A percentile compares a stretch with the other conserved stretches of the same genome.
phyloP scores from a whole-genome alignment of 1,140 invertebrate genomes.

The Meteorus sp. region DNA sequence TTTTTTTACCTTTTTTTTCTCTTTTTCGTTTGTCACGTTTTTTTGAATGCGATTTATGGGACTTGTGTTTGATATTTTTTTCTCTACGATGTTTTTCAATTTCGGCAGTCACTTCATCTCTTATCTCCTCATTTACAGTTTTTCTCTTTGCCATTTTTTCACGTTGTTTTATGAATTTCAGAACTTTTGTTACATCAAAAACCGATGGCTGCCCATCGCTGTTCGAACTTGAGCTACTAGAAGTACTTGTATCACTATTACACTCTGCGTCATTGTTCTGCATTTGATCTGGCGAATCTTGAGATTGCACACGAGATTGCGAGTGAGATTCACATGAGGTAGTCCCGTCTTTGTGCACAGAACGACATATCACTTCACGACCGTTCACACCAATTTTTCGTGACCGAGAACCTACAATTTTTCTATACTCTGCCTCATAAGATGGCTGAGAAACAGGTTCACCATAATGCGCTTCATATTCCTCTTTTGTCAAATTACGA shows the following conservation, averaged over 20 bases:
- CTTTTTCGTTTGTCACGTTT: slow-evolving; percentile 30
- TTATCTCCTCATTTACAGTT: slow-evolving; percentile 51
- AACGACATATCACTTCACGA: neutral
- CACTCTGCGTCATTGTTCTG: no score
- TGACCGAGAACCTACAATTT: neutral
- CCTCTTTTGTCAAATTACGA: slow-evolving; percentile 54
- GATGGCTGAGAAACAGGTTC: slow-evolving; percentile 5
- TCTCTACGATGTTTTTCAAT: slow-evolving; percentile 50
- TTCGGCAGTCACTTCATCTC: slow-evolving; percentile 53
- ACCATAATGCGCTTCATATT: slow-evolving; percentile 52
- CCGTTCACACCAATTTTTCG: slow-evolving; percentile 1
- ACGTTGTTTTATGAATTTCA: slow-evolving; percentile 52
- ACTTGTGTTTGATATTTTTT: slow-evolving; percentile 39
- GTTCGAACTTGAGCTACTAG: slow-evolving; percentile 19
- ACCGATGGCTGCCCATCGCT: slow-evolving; percentile 33
- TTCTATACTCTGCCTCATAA: slow-evolving; percentile 19
- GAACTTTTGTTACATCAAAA: slow-evolving; percentile 42
- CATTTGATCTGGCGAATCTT: slow-evolving; percentile 14
- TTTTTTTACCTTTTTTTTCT: slow-evolving; percentile 36
- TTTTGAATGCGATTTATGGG: slow-evolving; percentile 35
- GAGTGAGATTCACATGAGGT: neutral
- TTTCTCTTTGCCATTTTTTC: slow-evolving; percentile 55
- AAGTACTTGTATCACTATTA: slow-evolving; percentile 16
- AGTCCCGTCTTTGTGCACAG: neutral
- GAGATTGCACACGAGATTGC: neutral